Conservation (phyloP, 1,140 invertebrate genomes). For the Pseudomyrmex concolor region DNA sequence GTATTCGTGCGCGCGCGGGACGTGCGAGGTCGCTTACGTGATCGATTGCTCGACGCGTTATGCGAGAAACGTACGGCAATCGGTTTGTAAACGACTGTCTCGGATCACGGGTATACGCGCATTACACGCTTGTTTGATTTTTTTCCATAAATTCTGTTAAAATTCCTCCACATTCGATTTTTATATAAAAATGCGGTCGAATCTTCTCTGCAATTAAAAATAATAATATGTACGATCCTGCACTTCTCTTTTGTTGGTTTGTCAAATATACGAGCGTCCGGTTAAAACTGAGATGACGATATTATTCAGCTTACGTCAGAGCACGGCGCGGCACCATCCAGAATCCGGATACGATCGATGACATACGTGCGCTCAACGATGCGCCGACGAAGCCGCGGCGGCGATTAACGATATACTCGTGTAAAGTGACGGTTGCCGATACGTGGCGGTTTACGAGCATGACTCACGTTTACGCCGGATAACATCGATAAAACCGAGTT, state of each 20-base stretch:
- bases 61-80: conserved; percentile 68
- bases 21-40: conserved; percentile 77
- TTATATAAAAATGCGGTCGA: not conserved
- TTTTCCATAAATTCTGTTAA: conserved; percentile 1
- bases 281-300: conserved; percentile 31
- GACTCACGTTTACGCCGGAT: conserved; percentile 47
- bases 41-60: conserved; percentile 71
- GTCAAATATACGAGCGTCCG: not conserved
- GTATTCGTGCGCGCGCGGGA: conserved; percentile 71
- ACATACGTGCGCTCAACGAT: conserved; percentile 25
- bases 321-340: conserved; percentile 8
- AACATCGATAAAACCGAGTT: conserved; percentile 60
- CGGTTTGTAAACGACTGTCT: conserved; percentile 67
- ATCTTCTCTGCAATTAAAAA: conserved; percentile 1
- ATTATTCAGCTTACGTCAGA: conserved; percentile 51
- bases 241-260: not conserved
- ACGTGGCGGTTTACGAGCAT: conserved; percentile 50
- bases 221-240: not conserved
- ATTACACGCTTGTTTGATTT: conserved; percentile 46
- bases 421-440: conserved; percentile 45
- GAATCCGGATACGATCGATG: conserved; percentile 59
- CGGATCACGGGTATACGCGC: conserved; percentile 52
- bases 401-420: conserved; percentile 57
- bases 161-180: not conserved
- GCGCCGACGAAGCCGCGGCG: not conserved